Evolutionary conservation across 2,113 vertebrate genomes (phyloP).

Genomic region (Antechinus flavipes): DNA sequence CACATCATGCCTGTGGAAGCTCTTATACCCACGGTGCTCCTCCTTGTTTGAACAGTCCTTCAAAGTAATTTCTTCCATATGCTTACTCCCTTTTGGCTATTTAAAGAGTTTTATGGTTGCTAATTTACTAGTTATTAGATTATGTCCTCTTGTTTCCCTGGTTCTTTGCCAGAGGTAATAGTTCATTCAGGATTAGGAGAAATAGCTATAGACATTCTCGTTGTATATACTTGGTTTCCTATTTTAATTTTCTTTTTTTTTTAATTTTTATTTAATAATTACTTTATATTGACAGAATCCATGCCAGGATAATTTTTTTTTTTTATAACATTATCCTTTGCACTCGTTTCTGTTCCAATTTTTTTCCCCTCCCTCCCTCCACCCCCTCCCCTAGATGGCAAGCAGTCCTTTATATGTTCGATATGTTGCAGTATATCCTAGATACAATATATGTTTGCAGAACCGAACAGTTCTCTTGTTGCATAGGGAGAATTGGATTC

Average conservation of each 20-base stretch:
- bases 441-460: too few relatives aligned
- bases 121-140: conserved; percentile 78
- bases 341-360: too few relatives aligned
- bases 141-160: conserved; percentile 71
- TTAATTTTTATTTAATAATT: too few relatives aligned
- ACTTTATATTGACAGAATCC: too few relatives aligned
- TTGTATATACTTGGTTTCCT: conserved; percentile 16
- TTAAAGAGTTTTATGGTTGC: conserved; percentile 71
- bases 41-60: conserved; percentile 41
- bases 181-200: conserved; percentile 64
- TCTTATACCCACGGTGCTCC: conserved; percentile 32
- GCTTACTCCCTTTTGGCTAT: conserved; percentile 75
- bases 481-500: too few relatives aligned
- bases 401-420: too few relatives aligned
- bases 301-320: too few relatives aligned
- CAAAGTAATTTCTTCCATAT: conserved; percentile 72
- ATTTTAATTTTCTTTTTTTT: not conserved
- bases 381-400: too few relatives aligned
- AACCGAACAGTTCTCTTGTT: too few relatives aligned
- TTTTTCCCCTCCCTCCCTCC: too few relatives aligned
- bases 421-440: too few relatives aligned
- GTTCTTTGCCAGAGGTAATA: conserved; percentile 68
- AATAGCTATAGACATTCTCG: conserved; percentile 31
- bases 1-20: conserved; percentile 44
- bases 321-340: too few relatives aligned